A percentile compares a stretch with the other conserved stretches of the same genome.
phyloP scores from a whole-genome alignment of 2,113 vertebrate species.

The Microcebus ravelobensis region DNA sequence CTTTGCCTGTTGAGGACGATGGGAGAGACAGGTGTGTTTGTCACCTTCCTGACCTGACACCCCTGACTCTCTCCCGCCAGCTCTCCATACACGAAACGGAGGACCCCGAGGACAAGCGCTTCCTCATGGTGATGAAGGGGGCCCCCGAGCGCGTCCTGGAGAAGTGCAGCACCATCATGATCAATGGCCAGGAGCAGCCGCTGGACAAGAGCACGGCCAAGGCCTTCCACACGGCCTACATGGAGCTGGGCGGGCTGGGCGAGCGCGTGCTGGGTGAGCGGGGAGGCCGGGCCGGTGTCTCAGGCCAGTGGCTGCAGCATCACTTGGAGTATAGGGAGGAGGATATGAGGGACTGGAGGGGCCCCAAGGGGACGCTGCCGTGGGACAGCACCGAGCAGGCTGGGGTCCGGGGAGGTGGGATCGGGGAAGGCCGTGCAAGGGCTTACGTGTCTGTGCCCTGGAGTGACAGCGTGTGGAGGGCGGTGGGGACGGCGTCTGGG shows the following conservation, averaged over 20 bases:
- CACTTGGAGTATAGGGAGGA: neutral
- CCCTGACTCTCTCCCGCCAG: constrained; percentile 55
- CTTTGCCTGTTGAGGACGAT: neutral
- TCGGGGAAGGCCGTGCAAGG: neutral
- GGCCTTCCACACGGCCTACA: constrained; percentile 88
- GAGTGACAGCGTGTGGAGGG: neutral
- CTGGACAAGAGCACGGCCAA: constrained; percentile 81
- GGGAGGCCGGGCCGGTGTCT: fast-evolving
- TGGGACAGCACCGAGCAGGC: neutral
- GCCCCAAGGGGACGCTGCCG: neutral
- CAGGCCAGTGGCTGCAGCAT: neutral
- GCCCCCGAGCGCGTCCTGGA: constrained; percentile 88
- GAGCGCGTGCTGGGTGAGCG: constrained; percentile 88
- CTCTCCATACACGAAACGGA: constrained; percentile 87
- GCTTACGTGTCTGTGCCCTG: neutral
- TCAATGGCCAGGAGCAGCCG: constrained; percentile 85
- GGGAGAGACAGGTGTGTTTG: neutral
- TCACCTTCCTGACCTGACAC: neutral
- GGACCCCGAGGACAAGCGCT: constrained; percentile 81
- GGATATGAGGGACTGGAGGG: neutral
- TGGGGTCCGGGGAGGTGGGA: neutral
- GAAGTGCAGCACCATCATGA: constrained; percentile 88
- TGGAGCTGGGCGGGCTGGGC: constrained; percentile 88
- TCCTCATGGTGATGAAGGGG: constrained; percentile 90
- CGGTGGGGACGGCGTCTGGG: fast-evolving